These are phyloP conservation scores for Contarinia nasturtii DNA, from an alignment of 1,140 invertebrate species.

Conservation along the genomic window DNA sequence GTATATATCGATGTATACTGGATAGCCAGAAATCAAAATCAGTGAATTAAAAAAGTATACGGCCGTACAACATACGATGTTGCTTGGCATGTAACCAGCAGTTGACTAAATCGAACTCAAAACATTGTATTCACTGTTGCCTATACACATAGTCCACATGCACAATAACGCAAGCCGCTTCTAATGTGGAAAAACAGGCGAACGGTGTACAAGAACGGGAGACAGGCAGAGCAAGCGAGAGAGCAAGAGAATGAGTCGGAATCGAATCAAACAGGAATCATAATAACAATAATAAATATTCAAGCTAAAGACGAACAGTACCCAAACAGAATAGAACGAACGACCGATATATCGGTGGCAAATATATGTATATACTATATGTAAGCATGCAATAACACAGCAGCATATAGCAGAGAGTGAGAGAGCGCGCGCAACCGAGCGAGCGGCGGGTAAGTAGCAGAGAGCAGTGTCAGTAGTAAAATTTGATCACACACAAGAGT, in stretches of 20 bases:
- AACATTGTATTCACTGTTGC: neutral
- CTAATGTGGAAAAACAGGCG: neutral
- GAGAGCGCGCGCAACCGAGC: no score
- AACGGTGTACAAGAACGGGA: neutral
- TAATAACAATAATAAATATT: neutral
- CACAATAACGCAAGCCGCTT: neutral
- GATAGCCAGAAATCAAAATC: neutral
- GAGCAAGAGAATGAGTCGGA: neutral
- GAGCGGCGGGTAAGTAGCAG: no score
- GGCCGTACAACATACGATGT: neutral
- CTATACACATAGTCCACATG: neutral
- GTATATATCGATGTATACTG: neutral
- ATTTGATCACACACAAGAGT: neutral
- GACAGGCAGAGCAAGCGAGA: neutral
- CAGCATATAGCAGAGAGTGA: no score
- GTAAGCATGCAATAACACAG: no score
- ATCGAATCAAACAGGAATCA: neutral
- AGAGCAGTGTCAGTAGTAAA: neutral
- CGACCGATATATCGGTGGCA: no score
- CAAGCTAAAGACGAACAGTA: neutral
- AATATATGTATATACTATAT: no score
- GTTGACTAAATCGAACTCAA: slow-evolving; percentile 1
- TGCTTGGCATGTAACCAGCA: slow-evolving; percentile 2
- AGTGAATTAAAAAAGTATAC: neutral
- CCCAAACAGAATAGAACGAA: neutral